These are phyloP conservation scores for Pygathrix nemaeus DNA, from an alignment of 2,113 vertebrate genomes.

Conservation along the genomic window DNA sequence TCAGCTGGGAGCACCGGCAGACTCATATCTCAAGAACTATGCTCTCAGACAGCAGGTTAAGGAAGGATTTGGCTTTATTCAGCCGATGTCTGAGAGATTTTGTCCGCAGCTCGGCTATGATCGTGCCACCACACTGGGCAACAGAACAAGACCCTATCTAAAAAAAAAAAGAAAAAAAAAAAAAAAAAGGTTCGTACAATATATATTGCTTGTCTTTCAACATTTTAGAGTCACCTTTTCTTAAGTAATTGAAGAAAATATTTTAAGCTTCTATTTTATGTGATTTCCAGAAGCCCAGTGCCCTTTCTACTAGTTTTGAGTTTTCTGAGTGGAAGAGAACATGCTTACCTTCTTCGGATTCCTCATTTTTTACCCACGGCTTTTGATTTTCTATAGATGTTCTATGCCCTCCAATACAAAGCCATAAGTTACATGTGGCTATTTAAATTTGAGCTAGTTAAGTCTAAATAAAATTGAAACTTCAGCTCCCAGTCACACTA, in stretches of 20 bases:
- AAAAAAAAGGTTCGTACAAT: neutral
- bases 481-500: neutral
- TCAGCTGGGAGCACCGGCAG: too few species aligned
- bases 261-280: neutral
- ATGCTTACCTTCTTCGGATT: neutral
- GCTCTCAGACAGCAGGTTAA: too few species aligned
- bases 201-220: neutral
- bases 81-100: too few species aligned
- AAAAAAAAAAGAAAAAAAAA: too few species aligned
- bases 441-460: neutral
- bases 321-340: constrained; percentile 30
- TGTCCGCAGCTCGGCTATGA: too few species aligned
- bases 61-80: too few species aligned
- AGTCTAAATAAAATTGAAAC: neutral
- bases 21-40: too few species aligned
- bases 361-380: neutral
- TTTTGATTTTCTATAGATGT: constrained; percentile 7
- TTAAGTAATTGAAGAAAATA: neutral
- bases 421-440: neutral
- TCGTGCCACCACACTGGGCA: too few species aligned
- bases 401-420: neutral
- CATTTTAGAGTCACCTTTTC: neutral
- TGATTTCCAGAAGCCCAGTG: neutral
- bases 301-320: neutral
- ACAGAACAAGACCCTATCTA: too few species aligned